These are phyloP conservation scores for Porphyrio hochstetteri DNA, from an alignment of 2,113 vertebrate species.

Conservation along the genomic window DNA sequence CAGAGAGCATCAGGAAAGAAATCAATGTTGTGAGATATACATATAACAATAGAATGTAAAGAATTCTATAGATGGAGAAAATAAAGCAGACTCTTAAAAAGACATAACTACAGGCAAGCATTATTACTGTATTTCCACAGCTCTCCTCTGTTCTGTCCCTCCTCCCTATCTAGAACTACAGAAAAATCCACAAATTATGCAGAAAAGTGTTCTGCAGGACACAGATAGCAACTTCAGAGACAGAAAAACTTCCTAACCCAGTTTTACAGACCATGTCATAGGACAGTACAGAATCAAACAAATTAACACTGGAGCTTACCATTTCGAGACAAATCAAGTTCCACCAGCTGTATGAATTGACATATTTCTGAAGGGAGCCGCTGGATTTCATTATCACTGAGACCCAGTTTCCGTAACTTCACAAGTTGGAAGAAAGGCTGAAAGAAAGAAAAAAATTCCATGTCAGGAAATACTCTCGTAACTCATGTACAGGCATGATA, in stretches of 20 bases:
- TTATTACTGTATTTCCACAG: background rate
- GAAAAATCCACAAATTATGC: background rate
- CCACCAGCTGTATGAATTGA: conserved; percentile 97
- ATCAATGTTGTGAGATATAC: background rate
- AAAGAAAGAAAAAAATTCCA: conserved; percentile 64
- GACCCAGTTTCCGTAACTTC: conserved; percentile 94
- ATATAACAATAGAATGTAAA: background rate
- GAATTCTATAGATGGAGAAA: background rate
- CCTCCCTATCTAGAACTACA: background rate
- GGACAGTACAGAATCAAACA: background rate
- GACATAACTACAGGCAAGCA: background rate
- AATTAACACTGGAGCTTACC: conserved; percentile 76
- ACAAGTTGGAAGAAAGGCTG: conserved; percentile 96
- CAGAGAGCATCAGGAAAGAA: background rate
- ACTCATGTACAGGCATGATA: background rate
- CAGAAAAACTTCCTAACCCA: background rate
- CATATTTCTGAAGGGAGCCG: conserved; percentile 94
- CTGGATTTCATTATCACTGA: conserved; percentile 99
- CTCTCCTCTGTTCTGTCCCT: background rate
- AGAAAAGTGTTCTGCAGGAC: background rate
- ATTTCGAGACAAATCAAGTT: conserved; percentile 95
- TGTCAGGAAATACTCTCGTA: background rate
- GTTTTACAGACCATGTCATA: background rate
- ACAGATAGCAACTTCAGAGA: background rate
- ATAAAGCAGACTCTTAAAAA: background rate